Conservation (phyloP, 2,888 invertebrate genomes). For the Anthophora plumipes region DNA sequence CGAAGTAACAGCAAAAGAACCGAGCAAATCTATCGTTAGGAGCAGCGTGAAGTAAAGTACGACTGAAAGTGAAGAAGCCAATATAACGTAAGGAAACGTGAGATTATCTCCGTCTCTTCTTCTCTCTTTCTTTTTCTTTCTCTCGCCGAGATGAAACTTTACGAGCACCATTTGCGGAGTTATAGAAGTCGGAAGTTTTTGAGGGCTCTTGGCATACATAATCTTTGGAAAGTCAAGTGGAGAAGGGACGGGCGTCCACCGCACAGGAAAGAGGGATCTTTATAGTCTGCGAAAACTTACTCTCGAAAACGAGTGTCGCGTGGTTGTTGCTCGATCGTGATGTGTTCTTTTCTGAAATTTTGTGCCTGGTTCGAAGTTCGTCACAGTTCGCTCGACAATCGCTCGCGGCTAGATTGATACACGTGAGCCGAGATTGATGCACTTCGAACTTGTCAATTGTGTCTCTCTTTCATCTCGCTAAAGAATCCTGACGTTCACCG, state of each 20-base stretch:
- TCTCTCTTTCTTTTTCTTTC: too few species aligned
- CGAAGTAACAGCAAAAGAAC: neutral
- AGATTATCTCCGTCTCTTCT: slow-evolving; percentile 41
- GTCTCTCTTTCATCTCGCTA: neutral
- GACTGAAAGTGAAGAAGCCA: slow-evolving; percentile 39
- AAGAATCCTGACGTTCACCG: neutral
- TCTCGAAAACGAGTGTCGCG: slow-evolving; percentile 1
- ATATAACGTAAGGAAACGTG: slow-evolving; percentile 40
- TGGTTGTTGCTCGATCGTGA: neutral
- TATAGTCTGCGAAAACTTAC: slow-evolving; percentile 24
- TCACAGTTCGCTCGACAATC: neutral
- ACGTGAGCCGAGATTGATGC: neutral
- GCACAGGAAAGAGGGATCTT: neutral
- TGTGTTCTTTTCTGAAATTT: neutral
- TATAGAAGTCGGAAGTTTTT: slow-evolving; percentile 48
- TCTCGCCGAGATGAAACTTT: slow-evolving; percentile 34
- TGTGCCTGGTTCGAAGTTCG: neutral
- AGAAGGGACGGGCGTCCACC: neutral
- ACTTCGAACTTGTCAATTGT: neutral
- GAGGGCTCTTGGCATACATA: slow-evolving; percentile 44
- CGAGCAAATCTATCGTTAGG: slow-evolving; percentile 14
- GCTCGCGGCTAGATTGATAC: neutral
- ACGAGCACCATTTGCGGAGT: slow-evolving; percentile 51
- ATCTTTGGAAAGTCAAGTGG: slow-evolving; percentile 39
- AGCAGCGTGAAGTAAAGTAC: neutral